phyloP scores from a whole-genome alignment of 2,888 invertebrate genomes.

The Congeria kusceri region DNA sequence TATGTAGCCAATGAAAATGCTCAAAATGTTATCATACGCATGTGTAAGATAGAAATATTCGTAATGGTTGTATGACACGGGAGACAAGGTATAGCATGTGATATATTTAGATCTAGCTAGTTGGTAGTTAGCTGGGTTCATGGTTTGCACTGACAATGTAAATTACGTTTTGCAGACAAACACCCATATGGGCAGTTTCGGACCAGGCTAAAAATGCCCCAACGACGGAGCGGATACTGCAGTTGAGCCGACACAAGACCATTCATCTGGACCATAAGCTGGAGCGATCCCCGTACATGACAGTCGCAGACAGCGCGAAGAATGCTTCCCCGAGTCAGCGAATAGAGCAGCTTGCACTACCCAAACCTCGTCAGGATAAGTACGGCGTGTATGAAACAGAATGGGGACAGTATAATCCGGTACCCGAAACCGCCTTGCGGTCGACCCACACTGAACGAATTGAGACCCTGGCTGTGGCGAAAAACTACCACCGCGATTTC shows the following conservation, averaged over 20 bases:
- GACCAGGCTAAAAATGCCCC: conserved; percentile 66
- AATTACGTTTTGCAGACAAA: conserved; percentile 64
- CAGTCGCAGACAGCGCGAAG: conserved; percentile 61
- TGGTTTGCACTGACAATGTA: conserved; percentile 28
- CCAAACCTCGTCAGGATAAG: conserved; percentile 71
- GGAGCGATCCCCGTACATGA: conserved; percentile 75
- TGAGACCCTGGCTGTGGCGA: conserved; percentile 75
- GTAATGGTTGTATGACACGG: too few relatives aligned
- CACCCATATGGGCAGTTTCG: conserved; percentile 79
- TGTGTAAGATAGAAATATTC: too few relatives aligned
- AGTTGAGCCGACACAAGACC: conserved; percentile 68
- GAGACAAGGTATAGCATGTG: too few relatives aligned
- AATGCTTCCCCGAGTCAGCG: conserved; percentile 67
- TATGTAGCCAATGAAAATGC: too few relatives aligned
- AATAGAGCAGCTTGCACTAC: conserved; percentile 70
- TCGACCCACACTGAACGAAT: conserved; percentile 70
- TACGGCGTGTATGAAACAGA: conserved; percentile 67
- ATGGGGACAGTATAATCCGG: conserved; percentile 71
- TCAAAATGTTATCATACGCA: too few relatives aligned
- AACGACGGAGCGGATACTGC: conserved; percentile 68
- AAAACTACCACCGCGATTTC: conserved; percentile 72
- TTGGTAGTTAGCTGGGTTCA: neutral
- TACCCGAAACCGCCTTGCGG: conserved; percentile 67
- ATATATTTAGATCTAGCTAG: neutral
- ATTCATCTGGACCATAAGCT: conserved; percentile 65